These are phyloP conservation scores for Drosophila mojavensis DNA, from an alignment of 1,140 invertebrate genomes.

Conservation along the genomic window DNA sequence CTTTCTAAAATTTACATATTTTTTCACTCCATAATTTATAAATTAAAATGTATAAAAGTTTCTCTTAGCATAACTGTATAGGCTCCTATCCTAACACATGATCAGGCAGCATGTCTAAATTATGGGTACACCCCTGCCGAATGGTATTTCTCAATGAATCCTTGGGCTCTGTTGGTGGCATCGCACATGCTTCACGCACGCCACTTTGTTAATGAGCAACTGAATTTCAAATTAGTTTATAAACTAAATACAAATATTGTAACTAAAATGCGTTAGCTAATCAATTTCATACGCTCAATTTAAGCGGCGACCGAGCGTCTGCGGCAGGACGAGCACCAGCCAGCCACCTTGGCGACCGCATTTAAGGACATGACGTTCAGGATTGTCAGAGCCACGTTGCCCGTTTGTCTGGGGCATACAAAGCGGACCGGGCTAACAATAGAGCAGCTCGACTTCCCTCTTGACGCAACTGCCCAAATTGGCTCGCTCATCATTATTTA, in stretches of 20 bases:
- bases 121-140: background rate
- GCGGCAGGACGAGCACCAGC: constrained; percentile 21
- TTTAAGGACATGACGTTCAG: constrained; percentile 43
- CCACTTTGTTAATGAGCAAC: constrained; percentile 43
- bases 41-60: background rate
- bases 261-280: constrained; percentile 70
- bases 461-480: constrained; percentile 78
- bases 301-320: constrained; percentile 68
- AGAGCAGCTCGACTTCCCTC: constrained; percentile 44
- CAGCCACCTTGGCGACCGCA: constrained; percentile 74
- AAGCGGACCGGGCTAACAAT: constrained; percentile 49
- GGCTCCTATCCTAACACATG: background rate
- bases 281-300: constrained; percentile 76
- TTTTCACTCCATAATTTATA: too few species aligned
- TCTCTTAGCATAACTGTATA: background rate
- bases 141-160: constrained; percentile 48
- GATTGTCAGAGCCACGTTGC: constrained; percentile 37
- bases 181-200: constrained; percentile 49
- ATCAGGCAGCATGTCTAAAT: constrained; percentile 16
- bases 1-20: too few species aligned
- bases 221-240: constrained; percentile 66
- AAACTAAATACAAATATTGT: constrained; percentile 74
- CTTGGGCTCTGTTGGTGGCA: constrained; percentile 33
- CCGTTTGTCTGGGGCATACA: constrained; percentile 48
- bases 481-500: constrained; percentile 80